Evolutionary conservation across 2,797 vertebrate species (phyloP), one percentile per base, ranked within the genome.

Genomic region (Sphaeramia orbicularis): DNA sequence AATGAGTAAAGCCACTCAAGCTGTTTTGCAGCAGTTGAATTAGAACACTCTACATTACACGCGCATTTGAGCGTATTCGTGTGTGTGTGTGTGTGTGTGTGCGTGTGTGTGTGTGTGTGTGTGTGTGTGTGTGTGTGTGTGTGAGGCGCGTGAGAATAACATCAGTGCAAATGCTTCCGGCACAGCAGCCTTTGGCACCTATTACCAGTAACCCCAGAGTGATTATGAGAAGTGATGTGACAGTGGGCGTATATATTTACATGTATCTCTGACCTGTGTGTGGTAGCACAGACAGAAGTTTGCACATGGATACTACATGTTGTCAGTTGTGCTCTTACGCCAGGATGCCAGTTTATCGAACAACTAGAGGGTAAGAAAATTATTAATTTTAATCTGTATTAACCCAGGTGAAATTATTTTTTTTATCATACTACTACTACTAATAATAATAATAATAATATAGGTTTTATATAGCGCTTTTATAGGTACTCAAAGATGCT

Each of bases 191-290:
- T 67, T 16, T 80, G 56, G 40, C 67, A 38, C 36, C 36, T 8
- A 49, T 80, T 78, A 66, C 70, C 69, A 60, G 66, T 32, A 68
- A 42, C 1, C 37, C 8, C 47, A 32, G 47, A 7, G 56, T 43
- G 62, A 76, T 84, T 59, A 79, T 80, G 65, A 73, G 88, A 91
- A 86, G 71, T 79, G 82, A 82, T 79, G 72, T 53, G 49, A 44
- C 19, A 30, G 32, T 59, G 7, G 54, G 12, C 58, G 27, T 68
- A 59, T 86, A 66, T 74, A 64, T 74, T 19, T 76, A 30, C 4
- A 13, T 57, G 42, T 59, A 43, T 38, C 16, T 12, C 57, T 40
- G 60, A 36, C 15, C 0, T 50, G 58, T 13, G 44, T 47, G 65
- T n/a, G 16, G 59, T 32, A 16, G 49, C 71, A 60, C 43, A 52